A percentile compares a stretch with the other conserved stretches of the same genome.
phyloP scores from a whole-genome alignment of 2,797 vertebrate species.

The Heteromormyrus szaboi region DNA sequence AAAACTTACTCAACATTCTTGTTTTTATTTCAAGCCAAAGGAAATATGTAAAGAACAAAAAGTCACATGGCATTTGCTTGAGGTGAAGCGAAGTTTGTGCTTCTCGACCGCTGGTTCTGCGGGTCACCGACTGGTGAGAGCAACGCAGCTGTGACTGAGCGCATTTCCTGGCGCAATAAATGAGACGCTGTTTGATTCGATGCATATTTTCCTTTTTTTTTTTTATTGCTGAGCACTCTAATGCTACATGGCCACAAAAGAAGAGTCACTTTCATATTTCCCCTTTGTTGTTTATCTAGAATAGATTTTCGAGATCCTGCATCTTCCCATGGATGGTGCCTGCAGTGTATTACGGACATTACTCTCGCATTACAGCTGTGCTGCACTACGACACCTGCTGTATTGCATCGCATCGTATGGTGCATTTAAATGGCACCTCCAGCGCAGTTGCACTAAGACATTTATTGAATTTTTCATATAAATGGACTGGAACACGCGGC shows the following conservation, averaged over 20 bases:
- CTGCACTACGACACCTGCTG: not conserved
- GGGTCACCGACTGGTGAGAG: not conserved
- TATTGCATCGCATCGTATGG: not conserved
- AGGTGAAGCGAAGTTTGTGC: not conserved
- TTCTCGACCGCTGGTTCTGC: not conserved
- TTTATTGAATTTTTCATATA: conserved; percentile 8
- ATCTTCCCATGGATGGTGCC: not conserved
- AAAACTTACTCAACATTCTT: conserved; percentile 6
- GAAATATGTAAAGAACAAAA: not conserved
- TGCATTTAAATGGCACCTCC: not conserved
- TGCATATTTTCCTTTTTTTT: not conserved
- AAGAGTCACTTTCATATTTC: not conserved
- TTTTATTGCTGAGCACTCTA: not conserved
- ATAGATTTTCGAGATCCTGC: not conserved
- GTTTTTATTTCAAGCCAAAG: not conserved
- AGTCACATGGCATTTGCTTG: not conserved
- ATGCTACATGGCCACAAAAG: not conserved
- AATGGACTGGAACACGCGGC: not conserved
- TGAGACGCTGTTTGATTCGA: not conserved
- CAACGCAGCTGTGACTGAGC: not conserved
- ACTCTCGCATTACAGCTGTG: not conserved
- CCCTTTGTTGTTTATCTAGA: not conserved
- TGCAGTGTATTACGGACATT: not conserved
- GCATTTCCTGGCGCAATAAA: not conserved
- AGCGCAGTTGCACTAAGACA: not conserved